Percentiles rank a stretch among this genome's conserved stretches.
Conservation (phyloP, 64 coral and sea anemone genomes). For the Stichodactyla mertensii region DNA sequence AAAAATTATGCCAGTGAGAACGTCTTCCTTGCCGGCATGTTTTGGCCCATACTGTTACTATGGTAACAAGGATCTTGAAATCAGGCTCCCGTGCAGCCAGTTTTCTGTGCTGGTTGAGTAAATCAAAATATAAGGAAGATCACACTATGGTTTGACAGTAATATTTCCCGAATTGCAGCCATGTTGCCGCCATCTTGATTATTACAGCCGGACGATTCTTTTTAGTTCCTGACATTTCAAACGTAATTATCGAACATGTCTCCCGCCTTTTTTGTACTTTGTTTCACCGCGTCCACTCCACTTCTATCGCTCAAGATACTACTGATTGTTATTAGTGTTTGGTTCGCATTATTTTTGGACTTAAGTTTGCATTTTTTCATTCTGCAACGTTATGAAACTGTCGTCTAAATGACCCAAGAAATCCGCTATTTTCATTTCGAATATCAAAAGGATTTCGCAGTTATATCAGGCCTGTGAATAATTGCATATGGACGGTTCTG, state of each 20-base stretch:
- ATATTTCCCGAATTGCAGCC: neutral
- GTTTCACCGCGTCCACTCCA: neutral
- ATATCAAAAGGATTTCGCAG: neutral
- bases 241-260: neutral
- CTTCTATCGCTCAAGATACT: neutral
- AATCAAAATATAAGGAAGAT: neutral
- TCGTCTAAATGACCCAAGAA: neutral
- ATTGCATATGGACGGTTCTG: neutral
- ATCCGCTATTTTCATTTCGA: neutral
- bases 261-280: neutral
- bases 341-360: neutral
- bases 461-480: neutral
- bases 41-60: neutral
- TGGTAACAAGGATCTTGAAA: neutral
- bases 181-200: neutral
- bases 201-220: neutral
- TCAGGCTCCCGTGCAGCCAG: neutral
- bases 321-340: neutral
- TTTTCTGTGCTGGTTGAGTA: neutral
- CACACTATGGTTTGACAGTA: neutral
- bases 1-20: neutral
- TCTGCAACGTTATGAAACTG: neutral
- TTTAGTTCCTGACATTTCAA: conserved; percentile 1
- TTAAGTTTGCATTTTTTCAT: neutral
- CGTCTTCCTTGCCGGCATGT: neutral